These are phyloP conservation scores for Heliconius ethilla DNA, from an alignment of 2,888 invertebrate genomes.

Conservation along the genomic window DNA sequence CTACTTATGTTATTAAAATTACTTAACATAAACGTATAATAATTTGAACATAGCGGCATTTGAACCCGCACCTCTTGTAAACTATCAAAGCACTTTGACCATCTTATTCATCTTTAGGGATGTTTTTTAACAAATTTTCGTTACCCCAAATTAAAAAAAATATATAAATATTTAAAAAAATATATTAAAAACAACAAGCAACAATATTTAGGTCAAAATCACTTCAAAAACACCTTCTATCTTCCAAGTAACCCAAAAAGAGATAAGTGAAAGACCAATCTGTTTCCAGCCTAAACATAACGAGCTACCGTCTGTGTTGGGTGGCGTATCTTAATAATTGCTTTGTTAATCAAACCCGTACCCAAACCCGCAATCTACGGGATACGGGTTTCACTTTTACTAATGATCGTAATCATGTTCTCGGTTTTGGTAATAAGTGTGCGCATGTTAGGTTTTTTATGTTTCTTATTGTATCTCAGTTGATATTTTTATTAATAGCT, in stretches of 20 bases:
- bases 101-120: too few relatives aligned
- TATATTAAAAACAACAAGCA: neutral
- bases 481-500: neutral
- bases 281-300: neutral
- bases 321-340: conserved; percentile 19
- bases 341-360: conserved; percentile 9
- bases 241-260: neutral
- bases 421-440: neutral
- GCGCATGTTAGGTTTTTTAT: neutral
- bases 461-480: neutral
- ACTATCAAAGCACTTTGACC: too few relatives aligned
- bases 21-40: too few relatives aligned
- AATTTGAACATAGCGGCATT: too few relatives aligned
- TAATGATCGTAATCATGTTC: conserved; percentile 15
- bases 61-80: too few relatives aligned
- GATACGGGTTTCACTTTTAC: conserved; percentile 3
- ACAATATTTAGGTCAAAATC: neutral
- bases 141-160: too few relatives aligned
- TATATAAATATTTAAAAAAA: too few relatives aligned
- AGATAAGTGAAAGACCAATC: conserved; percentile 4
- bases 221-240: neutral
- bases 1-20: too few relatives aligned
- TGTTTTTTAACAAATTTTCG: too few relatives aligned
- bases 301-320: neutral
- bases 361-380: neutral